Conservation (phyloP, 1,140 invertebrate species). For the Pseudomyrmex cubaensis region DNA sequence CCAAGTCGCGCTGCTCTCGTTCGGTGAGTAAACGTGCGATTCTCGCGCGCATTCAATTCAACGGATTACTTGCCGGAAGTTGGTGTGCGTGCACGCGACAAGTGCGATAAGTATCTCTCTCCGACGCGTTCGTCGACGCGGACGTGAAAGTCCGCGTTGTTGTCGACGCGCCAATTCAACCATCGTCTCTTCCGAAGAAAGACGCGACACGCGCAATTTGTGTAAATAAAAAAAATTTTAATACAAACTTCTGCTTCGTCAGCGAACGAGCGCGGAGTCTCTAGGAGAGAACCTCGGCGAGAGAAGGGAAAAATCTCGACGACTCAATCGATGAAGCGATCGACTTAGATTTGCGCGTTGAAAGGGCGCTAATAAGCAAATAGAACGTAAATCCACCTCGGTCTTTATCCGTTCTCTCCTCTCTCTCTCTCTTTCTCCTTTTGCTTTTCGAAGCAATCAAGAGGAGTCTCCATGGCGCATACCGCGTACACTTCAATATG, state of each 20-base stretch:
- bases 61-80: constrained; percentile 40
- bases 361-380: too few species aligned
- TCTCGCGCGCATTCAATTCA: background rate
- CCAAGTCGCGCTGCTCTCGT: constrained; percentile 58
- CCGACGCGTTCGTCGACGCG: too few species aligned
- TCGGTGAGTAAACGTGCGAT: constrained; percentile 68
- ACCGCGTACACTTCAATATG: constrained; percentile 58
- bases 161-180: background rate
- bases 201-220: background rate
- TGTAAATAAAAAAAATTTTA: too few species aligned
- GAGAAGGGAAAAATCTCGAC: too few species aligned
- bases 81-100: background rate
- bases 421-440: background rate
- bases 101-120: background rate
- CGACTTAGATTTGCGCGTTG: background rate
- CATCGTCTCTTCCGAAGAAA: constrained; percentile 8
- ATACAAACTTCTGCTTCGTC: too few species aligned
- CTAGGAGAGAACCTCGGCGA: too few species aligned
- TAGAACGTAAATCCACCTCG: background rate
- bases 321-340: too few species aligned
- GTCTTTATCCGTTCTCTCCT: background rate
- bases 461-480: constrained; percentile 55
- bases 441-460: constrained; percentile 59
- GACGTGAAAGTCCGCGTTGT: constrained; percentile 18
- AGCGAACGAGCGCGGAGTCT: too few species aligned